Percentiles rank a stretch among this genome's conserved stretches.
phyloP scores from a whole-genome alignment of 2,888 invertebrate genomes.

The Drosophila kanekoi region DNA sequence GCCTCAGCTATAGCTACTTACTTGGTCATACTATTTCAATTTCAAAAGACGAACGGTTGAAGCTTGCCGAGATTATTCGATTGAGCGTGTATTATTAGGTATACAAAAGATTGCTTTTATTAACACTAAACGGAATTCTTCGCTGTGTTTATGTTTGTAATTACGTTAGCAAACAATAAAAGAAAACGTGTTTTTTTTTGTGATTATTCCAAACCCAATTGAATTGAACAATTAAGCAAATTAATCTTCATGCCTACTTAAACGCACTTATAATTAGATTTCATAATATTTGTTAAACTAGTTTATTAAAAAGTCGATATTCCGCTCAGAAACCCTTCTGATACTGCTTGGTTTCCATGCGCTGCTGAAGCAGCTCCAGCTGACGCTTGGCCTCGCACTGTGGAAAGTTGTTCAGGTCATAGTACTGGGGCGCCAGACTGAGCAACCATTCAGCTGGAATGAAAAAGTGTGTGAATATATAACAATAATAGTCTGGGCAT shows the following conservation, averaged over 20 bases:
- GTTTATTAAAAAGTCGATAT: conserved; percentile 36
- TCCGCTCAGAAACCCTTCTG: conserved; percentile 92
- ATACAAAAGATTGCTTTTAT: conserved; percentile 64
- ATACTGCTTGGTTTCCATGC: conserved; percentile 94
- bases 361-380: conserved; percentile 93
- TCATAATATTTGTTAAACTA: conserved; percentile 35
- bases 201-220: conserved; percentile 28
- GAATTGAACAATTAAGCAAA: conserved; percentile 38
- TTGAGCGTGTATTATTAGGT: conserved; percentile 5
- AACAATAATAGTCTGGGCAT: rapidly evolving
- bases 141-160: conserved; percentile 45
- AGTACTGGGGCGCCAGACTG: conserved; percentile 98
- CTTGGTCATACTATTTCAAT: conserved; percentile 86
- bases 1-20: conserved; percentile 87
- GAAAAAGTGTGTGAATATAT: conserved; percentile 5
- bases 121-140: conserved; percentile 62
- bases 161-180: conserved; percentile 41
- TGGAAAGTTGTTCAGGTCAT: conserved; percentile 99
- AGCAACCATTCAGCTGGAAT: conserved; percentile 95
- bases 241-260: conserved; percentile 27
- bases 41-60: conserved; percentile 86
- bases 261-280: conserved; percentile 23
- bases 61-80: neutral
- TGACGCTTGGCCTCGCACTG: conserved; percentile 98
- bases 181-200: conserved; percentile 14